Evolutionary conservation across 2,113 vertebrate genomes (phyloP), one percentile per base, ranked within the genome.

Genomic region (Nematolebias whitei): DNA sequence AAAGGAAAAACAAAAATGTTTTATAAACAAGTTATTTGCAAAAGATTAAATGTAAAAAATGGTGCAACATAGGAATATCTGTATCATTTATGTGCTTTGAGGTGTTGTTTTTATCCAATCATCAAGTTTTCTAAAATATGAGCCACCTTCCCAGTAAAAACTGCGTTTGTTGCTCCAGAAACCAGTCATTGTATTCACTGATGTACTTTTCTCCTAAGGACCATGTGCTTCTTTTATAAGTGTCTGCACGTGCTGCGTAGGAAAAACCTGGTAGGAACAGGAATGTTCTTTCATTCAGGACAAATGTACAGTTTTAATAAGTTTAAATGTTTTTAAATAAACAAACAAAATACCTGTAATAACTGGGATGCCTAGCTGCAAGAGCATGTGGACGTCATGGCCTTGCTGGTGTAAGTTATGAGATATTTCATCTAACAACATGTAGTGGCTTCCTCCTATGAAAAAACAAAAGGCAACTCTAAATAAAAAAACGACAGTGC

Each of bases 361-460:
- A 54, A 88, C 60, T 7, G 47, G 80, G 78, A 86, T 60, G 24
- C 68, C 74, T 32, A 85, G 78, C 67, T 90, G 91, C 22, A 85
- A 53, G 39, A 90, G 71, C 88, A 93, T 92, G 53, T 40, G 51
- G 54, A 85, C 90, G 0, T 15, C 78, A 26, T 87, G 87, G 54
- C 88, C 92, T 20, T 83, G 87, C 67, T 74, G 66, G 45, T 89
- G 84, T 54, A 93, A 74, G 54, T 75, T 78, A 44, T 90, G 84
- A 19, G 89, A 91, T 58, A 89, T 87, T 87, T 92, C 87, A 78
- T 93, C 91, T 64, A 87, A 78, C 58, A 90, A 60, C 71, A 93
- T 63, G 79, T 91, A 93, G 50, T 90, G 87, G 68, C 91, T 93
- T 87, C 85, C 82, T 71, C 81, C 87, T 90, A 29, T n/a, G 29